A percentile compares a stretch with the other conserved stretches of the same genome.
Conservation (phyloP, 2,113 vertebrate species). For the Erinaceus europaeus region DNA sequence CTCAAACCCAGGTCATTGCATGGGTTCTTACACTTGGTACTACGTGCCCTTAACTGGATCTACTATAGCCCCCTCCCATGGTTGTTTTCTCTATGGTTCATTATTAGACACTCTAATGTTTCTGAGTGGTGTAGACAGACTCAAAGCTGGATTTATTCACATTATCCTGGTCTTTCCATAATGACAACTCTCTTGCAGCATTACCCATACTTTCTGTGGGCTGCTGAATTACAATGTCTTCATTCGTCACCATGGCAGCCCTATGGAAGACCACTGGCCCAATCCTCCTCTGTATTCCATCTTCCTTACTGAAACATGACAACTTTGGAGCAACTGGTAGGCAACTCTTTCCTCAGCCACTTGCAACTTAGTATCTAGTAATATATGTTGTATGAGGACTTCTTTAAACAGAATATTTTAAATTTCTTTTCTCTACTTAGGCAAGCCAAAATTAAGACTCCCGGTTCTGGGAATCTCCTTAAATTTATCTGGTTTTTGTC, state of each 20-base stretch:
- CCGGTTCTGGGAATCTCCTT: no score
- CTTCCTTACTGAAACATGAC: not conserved
- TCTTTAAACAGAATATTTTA: not conserved
- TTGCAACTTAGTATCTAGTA: not conserved
- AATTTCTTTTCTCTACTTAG: no score
- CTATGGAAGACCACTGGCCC: not conserved
- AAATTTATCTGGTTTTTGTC: no score
- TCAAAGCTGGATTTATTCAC: not conserved
- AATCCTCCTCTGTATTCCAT: not conserved
- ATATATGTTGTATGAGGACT: not conserved
- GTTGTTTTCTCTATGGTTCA: not conserved
- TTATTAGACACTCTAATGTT: not conserved
- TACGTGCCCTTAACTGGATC: no score
- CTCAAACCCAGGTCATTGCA: no score
- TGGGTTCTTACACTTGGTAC: no score
- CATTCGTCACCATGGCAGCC: not conserved
- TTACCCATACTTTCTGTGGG: not conserved
- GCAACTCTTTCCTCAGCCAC: not conserved
- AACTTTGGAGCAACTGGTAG: not conserved
- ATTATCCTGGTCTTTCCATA: not conserved
- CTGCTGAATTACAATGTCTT: not conserved
- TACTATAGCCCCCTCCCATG: no score
- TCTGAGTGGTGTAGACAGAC: not conserved
- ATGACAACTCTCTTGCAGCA: not conserved
- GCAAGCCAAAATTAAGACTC: no score